Evolutionary conservation across 2,888 invertebrate genomes (phyloP), one percentile per base, ranked within the genome.

Genomic region (Drosophila recens): DNA sequence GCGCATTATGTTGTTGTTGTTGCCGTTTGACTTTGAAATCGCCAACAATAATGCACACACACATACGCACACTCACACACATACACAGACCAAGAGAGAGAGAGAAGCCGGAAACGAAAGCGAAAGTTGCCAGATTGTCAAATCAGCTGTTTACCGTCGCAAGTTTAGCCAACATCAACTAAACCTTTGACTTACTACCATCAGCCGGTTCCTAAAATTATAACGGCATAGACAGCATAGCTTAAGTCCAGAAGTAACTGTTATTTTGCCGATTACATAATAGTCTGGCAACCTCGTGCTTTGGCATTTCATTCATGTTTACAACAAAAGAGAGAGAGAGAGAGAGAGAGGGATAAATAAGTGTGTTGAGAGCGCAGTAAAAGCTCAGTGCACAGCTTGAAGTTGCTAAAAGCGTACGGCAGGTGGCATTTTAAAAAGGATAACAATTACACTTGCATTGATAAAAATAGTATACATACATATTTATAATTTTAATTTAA

Each of bases 21-120:
- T 89, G 89, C 51, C 71, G 49, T 72, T 86, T 88, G 89, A 89
- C 89, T 90, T 90, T 88, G 87, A 88, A 90, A 84, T 76, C 76
- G 81, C 70, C 77, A 85, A 89, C 78, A 85, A 88, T 72, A 86
- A 82, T 74, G 77, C 85, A 70, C 77, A 75, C 70, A 70, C 70
- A 36, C 63, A 58, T 68, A 36, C 63, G 56, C 46, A 49, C 54
- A 53, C 51, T 43, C 58, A 36, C 57, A 8, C 30, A 8, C 30
- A 30, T 0, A 8, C 30, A 30, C 30, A 30, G 2, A 8, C 30
- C 1, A 27, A 27, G 27, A 46, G 43, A 46, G 65, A 45, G 66
- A 62, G 43, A 65, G n/a, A n/a, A 72, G 89, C 88, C 88, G 88
- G 90, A 88, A 89, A 76, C 78, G 69, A 87, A 83, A 72, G 57